Evolutionary conservation across 2,797 vertebrate species (phyloP), one percentile per base, ranked within the genome.

Genomic region (Oryzias sinensis): DNA sequence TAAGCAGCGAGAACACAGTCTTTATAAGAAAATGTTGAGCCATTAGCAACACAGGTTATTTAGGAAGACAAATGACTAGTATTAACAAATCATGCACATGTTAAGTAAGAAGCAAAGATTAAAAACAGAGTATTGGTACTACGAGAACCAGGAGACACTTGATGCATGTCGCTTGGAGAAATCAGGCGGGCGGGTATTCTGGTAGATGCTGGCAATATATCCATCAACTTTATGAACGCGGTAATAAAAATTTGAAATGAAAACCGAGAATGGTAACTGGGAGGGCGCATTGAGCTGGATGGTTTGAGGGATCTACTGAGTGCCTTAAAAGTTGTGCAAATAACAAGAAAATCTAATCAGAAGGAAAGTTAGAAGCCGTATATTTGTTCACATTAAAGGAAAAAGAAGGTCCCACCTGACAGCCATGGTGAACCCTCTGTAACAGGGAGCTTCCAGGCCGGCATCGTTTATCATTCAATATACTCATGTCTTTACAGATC

Each of bases 141-240:
- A n/a, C n/a, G n/a, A 8, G 27, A 29, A 29, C 27, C 58, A 54
- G 52, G 60, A 22, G 49, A 77, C 52, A 69, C 27, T 45, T 72
- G 33, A 59, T 62, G 60, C 22, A 48, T 22, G 43, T 53, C 29
- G 11, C 17, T n/a, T 59, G 55, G 43, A 67, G 54, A 56, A 65
- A 61, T 72, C 53, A 44, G 56, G 37, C 55, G 67, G 62, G 70
- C 51, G 66, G 62, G 43, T n/a, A n/a, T n/a, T n/a, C n/a, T 49
- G 58, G 62, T 48, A 13, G 60, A 57, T 14, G 15, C 70, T 57
- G 68, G 62, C 48, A 68, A 77, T 72, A 69, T 77, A 79, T 73
- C 70, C 56, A 78, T 54, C 52, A 53, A 41, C 25, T 43, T 43
- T 15, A n/a, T 40, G 49, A 56, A 56, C 47, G 54, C 27, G n/a